Base-by-base conservation (phyloP, 2,888 invertebrate species). In the Tiphia femorata region DNA sequence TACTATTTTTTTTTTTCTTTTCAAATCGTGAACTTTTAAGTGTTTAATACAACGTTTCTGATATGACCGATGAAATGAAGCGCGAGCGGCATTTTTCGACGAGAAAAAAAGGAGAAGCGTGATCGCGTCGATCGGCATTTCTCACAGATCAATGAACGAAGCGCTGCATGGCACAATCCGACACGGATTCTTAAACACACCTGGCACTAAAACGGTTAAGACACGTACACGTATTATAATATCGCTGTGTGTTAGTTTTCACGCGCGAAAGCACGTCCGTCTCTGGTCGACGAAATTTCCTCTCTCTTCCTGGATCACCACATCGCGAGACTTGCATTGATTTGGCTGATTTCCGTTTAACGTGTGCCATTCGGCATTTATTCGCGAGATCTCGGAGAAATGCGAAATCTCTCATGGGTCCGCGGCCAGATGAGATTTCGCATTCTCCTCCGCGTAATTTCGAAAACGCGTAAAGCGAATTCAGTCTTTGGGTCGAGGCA, bases 401-500 rank as follows among this genome's bases (percentile, higher is more conserved):
- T 68, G 71, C 71, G 70, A 71, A 68, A 58, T 71, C 50, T 63
- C 70, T 71, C 71, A 21, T 29, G 57, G 19, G 33, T 35, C 49
- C 47, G 41, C 27, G 58, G 50, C 60, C 62, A 58, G 60, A 5
- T 35, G 7, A 14, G 10, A 29, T 49, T 19, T 49, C 69, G 61
- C 52, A 66, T 66, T 62, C 69, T 70, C 69, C 70, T 72, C 61
- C 72, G 69, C 69, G 62, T 69, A 66, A 68, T 68, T 72, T 57
- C 58, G 68, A 63, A 72, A 72, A 66, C 63, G 65, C n/a, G n/a
- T 70, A 62, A 72, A 71, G 65, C 64, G 60, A 73, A 72, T 69
- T 73, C 72, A 72, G 71, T 73, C 73, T 72, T 73, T 73, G 68
- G 70, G 68, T 64, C 68, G 68, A 73, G 74, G 72, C 68, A 70